These are phyloP conservation scores for Drosophila teissieri DNA, from an alignment of 1,140 invertebrate genomes.

Conservation along the genomic window DNA sequence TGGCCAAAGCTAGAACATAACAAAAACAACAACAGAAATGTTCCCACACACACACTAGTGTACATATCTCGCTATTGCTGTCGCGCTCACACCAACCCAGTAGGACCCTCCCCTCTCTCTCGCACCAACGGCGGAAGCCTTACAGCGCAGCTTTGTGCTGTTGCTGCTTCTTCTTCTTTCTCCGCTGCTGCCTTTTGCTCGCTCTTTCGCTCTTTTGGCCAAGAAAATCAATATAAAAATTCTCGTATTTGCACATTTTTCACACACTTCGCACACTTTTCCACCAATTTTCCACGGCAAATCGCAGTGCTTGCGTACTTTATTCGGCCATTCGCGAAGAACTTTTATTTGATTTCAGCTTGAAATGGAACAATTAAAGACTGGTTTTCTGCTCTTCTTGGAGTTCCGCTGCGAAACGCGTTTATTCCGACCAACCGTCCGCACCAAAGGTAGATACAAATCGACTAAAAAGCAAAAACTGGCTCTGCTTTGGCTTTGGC, in stretches of 20 bases:
- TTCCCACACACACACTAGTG: slow-evolving; percentile 55
- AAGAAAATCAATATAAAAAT: slow-evolving; percentile 77
- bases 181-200: slow-evolving; percentile 40
- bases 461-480: slow-evolving; percentile 69
- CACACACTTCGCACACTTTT: slow-evolving; percentile 51
- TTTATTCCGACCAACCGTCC: slow-evolving; percentile 74
- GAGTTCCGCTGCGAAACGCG: slow-evolving; percentile 56
- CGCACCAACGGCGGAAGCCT: slow-evolving; percentile 63
- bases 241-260: slow-evolving; percentile 66
- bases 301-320: slow-evolving; percentile 54
- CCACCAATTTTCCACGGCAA: slow-evolving; percentile 16
- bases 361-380: slow-evolving; percentile 63
- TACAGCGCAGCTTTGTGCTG: slow-evolving; percentile 78
- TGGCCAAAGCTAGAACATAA: slow-evolving; percentile 77
- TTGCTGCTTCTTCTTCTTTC: slow-evolving; percentile 68
- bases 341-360: slow-evolving; percentile 48
- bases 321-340: slow-evolving; percentile 31
- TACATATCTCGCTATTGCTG: slow-evolving; percentile 31
- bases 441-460: slow-evolving; percentile 83
- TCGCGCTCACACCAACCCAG: slow-evolving; percentile 22
- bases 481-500: slow-evolving; percentile 31
- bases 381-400: slow-evolving; percentile 75
- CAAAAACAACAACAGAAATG: slow-evolving; percentile 72
- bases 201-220: slow-evolving; percentile 43
- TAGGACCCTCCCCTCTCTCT: slow-evolving; percentile 14